Conservation (phyloP, 2,113 vertebrate species). For the Pedionomus torquatus region DNA sequence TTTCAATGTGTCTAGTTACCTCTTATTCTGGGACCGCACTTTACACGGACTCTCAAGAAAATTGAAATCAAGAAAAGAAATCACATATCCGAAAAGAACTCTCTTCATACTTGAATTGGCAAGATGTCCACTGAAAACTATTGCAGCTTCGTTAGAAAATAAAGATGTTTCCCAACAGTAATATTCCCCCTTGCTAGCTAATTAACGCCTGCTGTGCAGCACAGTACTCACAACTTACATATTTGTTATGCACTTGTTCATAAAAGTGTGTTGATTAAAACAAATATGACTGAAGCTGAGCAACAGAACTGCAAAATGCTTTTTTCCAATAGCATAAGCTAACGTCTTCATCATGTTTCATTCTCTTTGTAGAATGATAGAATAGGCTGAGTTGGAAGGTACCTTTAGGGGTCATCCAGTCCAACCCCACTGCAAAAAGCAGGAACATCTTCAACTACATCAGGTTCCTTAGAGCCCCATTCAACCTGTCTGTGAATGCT, state of each 20-base stretch:
- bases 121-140: background rate
- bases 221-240: background rate
- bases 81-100: background rate
- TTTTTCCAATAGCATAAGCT: background rate
- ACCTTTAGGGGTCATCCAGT: background rate
- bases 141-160: background rate
- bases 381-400: background rate
- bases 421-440: background rate
- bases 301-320: background rate
- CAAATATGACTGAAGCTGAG: background rate
- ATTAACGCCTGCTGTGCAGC: background rate
- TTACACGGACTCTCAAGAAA: background rate
- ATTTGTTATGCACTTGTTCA: background rate
- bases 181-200: background rate
- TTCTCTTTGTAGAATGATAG: background rate
- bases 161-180: background rate
- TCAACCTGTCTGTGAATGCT: background rate
- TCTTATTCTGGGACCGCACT: background rate
- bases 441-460: background rate
- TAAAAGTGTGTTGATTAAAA: background rate
- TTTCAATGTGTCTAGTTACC: background rate
- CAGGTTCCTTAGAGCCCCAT: background rate
- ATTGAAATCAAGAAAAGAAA: background rate
- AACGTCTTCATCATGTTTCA: background rate
- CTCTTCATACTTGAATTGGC: background rate